A percentile compares a stretch with the other conserved stretches of the same genome.
Conservation (phyloP, 2,797 vertebrate species). For the Micropoecilia bifurca region DNA sequence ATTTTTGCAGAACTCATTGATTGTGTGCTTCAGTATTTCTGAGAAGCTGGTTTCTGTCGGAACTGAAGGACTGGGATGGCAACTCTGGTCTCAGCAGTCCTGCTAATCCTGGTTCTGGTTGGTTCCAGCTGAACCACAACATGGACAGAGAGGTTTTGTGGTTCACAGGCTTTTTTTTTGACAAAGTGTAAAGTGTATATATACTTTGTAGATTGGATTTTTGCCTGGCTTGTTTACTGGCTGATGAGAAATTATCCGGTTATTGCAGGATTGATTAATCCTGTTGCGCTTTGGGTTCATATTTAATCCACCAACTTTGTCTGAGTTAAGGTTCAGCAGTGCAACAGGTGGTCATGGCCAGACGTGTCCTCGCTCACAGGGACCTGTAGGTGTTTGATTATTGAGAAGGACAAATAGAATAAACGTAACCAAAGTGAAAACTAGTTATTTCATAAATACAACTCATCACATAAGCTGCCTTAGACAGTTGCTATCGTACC, state of each 20-base stretch:
- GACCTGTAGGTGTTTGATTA: not conserved
- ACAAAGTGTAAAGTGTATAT: not conserved
- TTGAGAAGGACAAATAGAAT: not conserved
- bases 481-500: not conserved
- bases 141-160: not conserved
- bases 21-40: no score
- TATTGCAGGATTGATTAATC: not conserved
- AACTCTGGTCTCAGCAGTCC: no score
- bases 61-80: no score
- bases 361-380: not conserved
- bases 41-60: no score
- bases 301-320: not conserved
- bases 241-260: not conserved
- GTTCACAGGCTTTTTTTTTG: not conserved
- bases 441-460: no score
- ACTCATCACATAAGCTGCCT: no score
- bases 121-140: no score
- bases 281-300: not conserved
- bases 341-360: not conserved
- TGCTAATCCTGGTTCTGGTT: no score
- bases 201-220: not conserved
- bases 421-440: not conserved
- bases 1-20: no score
- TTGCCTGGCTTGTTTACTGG: not conserved
- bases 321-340: not conserved